A percentile compares a stretch with the other conserved stretches of the same genome.
Evolutionary conservation across 2,113 vertebrate species (phyloP).

Genomic region (Ramphastos sulfuratus): DNA sequence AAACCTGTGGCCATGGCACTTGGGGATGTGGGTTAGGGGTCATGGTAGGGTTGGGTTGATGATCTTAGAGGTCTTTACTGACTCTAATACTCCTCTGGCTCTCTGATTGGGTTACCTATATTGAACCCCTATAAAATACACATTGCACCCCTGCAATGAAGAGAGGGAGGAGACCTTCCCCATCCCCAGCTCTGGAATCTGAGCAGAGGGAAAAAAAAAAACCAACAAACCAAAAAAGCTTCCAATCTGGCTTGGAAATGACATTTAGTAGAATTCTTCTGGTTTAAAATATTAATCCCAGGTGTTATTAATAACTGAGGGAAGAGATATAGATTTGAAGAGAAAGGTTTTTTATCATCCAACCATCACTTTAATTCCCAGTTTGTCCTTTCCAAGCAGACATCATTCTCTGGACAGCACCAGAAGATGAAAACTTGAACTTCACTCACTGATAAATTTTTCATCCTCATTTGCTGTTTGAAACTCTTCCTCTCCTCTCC

Average conservation of each 20-base stretch:
- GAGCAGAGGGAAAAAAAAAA: not conserved
- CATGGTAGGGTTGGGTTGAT: too few species aligned
- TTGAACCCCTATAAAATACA: constrained; percentile 22
- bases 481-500: too few species aligned
- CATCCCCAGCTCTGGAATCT: not conserved
- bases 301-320: constrained; percentile 53
- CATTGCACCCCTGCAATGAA: not conserved
- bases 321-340: constrained; percentile 55
- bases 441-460: constrained; percentile 17
- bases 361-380: constrained; percentile 42
- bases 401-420: constrained; percentile 39
- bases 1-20: too few species aligned
- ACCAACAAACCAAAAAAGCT: not conserved
- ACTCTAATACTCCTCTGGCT: too few species aligned
- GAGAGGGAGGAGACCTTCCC: not conserved
- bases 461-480: constrained; percentile 30
- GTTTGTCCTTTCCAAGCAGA: constrained; percentile 65
- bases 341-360: constrained; percentile 57
- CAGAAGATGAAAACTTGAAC: constrained; percentile 49
- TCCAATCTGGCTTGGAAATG: constrained; percentile 17
- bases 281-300: constrained; percentile 67
- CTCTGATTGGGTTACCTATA: not conserved
- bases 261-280: constrained; percentile 27
- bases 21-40: too few species aligned
- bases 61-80: too few species aligned